Percentiles rank a stretch among this genome's conserved stretches.
These are phyloP conservation scores for Oxystoma pomonae DNA, from an alignment of 2,888 invertebrate genomes.

Conservation along the genomic window DNA sequence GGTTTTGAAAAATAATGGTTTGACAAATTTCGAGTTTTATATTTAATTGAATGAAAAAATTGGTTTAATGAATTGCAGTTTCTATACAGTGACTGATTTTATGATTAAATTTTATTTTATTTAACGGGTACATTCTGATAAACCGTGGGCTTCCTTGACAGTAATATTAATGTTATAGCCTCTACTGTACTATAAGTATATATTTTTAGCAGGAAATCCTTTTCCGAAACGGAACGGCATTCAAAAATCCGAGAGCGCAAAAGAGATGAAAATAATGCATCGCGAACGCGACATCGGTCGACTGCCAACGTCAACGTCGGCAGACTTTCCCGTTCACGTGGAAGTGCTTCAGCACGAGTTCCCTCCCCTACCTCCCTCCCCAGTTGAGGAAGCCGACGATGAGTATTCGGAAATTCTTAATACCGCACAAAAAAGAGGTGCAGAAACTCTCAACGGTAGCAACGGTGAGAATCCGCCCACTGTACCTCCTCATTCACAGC, in stretches of 20 bases:
- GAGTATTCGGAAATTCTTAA: conserved; percentile 67
- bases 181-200: too few species aligned
- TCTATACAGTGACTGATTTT: too few species aligned
- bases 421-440: conserved; percentile 47
- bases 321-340: conserved; percentile 59
- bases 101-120: too few species aligned
- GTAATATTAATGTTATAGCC: too few species aligned
- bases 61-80: too few species aligned
- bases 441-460: conserved; percentile 54
- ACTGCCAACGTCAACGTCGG: conserved; percentile 46
- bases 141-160: too few species aligned
- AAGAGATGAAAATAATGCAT: conserved; percentile 62
- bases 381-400: conserved; percentile 74
- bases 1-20: too few species aligned
- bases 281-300: conserved; percentile 40
- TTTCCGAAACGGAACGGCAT: conserved; percentile 60
- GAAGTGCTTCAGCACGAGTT: conserved; percentile 67
- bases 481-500: conserved; percentile 69
- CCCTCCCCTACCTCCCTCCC: conserved; percentile 79
- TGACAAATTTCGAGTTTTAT: too few species aligned
- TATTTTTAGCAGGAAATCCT: conserved; percentile 43
- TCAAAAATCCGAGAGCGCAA: conserved; percentile 71
- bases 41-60: too few species aligned
- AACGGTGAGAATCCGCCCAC: conserved; percentile 56
- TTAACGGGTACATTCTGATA: too few species aligned